phyloP scores from a whole-genome alignment of 2,797 vertebrate species.

The Karalla daura region DNA sequence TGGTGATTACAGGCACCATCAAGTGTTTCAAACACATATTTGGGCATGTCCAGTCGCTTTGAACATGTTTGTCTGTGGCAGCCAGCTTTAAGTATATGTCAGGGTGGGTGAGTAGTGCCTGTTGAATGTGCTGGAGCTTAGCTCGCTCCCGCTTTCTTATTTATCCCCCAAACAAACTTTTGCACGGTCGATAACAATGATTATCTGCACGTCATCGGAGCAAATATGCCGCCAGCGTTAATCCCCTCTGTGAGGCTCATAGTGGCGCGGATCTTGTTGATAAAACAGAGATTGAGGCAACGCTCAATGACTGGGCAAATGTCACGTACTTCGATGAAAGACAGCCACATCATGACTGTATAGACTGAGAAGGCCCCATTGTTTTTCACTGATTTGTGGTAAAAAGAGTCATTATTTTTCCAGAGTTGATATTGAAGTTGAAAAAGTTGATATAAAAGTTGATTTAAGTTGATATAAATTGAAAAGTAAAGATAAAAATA shows the following conservation, averaged over 20 bases:
- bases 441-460: too few relatives aligned
- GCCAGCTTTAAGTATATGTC: constrained; percentile 46
- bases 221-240: constrained; percentile 65
- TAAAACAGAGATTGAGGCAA: constrained; percentile 39
- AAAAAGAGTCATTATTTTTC: too few relatives aligned
- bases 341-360: constrained; percentile 7
- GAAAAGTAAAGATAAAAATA: too few relatives aligned
- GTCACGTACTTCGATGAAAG: neutral
- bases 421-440: too few relatives aligned
- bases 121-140: constrained; percentile 29
- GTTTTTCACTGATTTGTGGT: too few relatives aligned
- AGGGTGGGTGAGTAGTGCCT: constrained; percentile 18
- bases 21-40: constrained; percentile 58
- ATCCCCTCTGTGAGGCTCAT: constrained; percentile 57
- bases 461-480: too few relatives aligned
- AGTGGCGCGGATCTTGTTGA: constrained; percentile 31
- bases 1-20: constrained; percentile 51
- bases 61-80: constrained; percentile 46
- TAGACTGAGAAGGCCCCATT: too few relatives aligned
- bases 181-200: constrained; percentile 43
- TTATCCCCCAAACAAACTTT: constrained; percentile 52
- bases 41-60: constrained; percentile 66
- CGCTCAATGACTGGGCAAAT: constrained; percentile 6
- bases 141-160: constrained; percentile 27
- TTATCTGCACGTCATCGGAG: constrained; percentile 62